Base-by-base conservation (phyloP, 2,888 invertebrate genomes). In the Ichneumoninae sp. region DNA sequence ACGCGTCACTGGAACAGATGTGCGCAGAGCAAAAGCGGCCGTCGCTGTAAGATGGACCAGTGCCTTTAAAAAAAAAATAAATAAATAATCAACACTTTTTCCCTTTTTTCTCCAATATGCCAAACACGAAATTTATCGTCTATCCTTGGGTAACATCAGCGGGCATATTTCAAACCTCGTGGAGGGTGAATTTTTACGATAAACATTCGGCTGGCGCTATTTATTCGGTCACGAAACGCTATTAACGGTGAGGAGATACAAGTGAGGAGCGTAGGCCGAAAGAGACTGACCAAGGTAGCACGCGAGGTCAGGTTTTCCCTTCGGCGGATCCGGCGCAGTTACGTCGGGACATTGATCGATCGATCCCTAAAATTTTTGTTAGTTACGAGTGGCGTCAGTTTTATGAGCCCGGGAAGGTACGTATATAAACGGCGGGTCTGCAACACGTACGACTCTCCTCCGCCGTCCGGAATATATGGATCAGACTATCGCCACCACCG, bases 341-440 rank as follows among this genome's bases (percentile, higher is more conserved):
- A 57, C 26, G 26, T 16, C 13, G 66, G 57, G 57, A 66, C 54
- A 71, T 52, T 71, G 71, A 82, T 77, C 66, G 77, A 77, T 68
- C 36, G 71, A 71, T 52, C 13, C 47, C 71, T 36, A 36, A 66
- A 33, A 70, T 82, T 70, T 71, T 82, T 47, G 71, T 77, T 77
- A 65, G 66, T 71, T 71, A 75, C 74, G 74, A 66, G 54, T 16
- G 47, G 66, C 71, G 71, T 36, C 65, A 44, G 26, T 30, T 47
- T 57, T 57, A 57, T 57, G 57, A 57, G 57, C 26, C 57, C 26
- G 22, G 57, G 57, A 26, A 26, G 57, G 57, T 26, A 13, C 57
- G 26, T 57, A 26, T 26, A 26, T 57, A 57, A 57, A 26, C 26
- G 57, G 6, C 4, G 26, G 57, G 26, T 26, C 57, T 57, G 13